Conservation (phyloP, 2,888 invertebrate species). For the Scotopteryx bipunctaria region DNA sequence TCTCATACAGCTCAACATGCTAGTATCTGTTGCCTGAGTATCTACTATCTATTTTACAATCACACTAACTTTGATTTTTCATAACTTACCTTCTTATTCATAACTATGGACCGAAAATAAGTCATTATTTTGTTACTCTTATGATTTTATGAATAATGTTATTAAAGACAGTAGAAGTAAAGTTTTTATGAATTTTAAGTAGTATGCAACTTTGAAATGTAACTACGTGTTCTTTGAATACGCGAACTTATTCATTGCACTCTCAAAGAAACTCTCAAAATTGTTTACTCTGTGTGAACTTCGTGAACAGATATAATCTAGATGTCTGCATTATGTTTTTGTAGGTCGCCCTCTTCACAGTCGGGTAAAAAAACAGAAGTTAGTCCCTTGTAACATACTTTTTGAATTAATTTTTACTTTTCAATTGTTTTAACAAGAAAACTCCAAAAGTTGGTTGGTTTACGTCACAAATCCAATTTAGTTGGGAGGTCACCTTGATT, state of each 20-base stretch:
- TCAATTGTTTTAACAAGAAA: not conserved
- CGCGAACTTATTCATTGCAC: not conserved
- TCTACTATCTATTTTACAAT: too few relatives aligned
- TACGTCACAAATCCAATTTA: constrained; percentile 14
- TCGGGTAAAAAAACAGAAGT: not conserved
- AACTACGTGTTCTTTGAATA: not conserved
- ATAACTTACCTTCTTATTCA: too few relatives aligned
- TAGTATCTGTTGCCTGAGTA: too few relatives aligned
- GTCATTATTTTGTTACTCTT: not conserved
- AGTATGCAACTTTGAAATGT: not conserved
- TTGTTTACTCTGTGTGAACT: not conserved
- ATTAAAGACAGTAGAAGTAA: not conserved
- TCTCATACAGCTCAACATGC: too few relatives aligned
- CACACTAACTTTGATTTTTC: too few relatives aligned
- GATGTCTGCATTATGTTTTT: too few relatives aligned
- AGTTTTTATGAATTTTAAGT: not conserved
- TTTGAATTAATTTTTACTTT: not conserved
- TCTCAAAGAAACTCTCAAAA: not conserved
- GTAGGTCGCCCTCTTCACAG: not conserved
- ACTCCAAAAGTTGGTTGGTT: constrained; percentile 1
- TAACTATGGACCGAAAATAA: too few relatives aligned
- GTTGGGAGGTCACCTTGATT: constrained; percentile 13
- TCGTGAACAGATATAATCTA: too few relatives aligned
- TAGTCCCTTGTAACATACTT: not conserved
- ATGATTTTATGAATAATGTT: not conserved